Evolutionary conservation across 2,113 vertebrate genomes (phyloP).

Genomic region (Chiloscyllium plagiosum): DNA sequence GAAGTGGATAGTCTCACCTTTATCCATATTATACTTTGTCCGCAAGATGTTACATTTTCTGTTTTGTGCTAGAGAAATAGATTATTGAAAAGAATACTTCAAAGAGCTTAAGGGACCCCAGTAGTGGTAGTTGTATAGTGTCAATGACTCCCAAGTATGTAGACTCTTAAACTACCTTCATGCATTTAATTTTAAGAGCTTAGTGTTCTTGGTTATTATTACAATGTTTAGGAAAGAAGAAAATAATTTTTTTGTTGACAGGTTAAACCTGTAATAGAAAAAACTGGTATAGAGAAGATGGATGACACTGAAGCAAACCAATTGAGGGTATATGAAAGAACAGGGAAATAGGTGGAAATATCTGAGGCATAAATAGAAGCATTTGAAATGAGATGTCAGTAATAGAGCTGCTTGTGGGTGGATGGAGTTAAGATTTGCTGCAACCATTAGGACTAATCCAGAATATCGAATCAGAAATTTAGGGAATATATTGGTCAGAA

Average conservation of each 20-base stretch:
- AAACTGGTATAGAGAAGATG: background rate
- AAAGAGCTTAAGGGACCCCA: background rate
- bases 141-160: background rate
- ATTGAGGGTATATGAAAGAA: background rate
- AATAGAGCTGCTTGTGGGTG: background rate
- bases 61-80: background rate
- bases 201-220: background rate
- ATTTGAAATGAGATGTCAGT: background rate
- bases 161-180: background rate
- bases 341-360: background rate
- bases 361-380: background rate
- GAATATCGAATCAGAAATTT: background rate
- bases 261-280: background rate
- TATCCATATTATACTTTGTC: background rate
- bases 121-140: background rate
- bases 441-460: background rate
- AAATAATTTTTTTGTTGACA: background rate
- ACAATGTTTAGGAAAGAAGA: background rate
- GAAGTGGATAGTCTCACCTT: background rate
- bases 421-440: background rate
- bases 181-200: background rate
- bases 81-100: background rate
- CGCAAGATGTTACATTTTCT: background rate
- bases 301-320: background rate
- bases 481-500: background rate